phyloP scores from a whole-genome alignment of 2,113 vertebrate species.

The Aramus guarauna region DNA sequence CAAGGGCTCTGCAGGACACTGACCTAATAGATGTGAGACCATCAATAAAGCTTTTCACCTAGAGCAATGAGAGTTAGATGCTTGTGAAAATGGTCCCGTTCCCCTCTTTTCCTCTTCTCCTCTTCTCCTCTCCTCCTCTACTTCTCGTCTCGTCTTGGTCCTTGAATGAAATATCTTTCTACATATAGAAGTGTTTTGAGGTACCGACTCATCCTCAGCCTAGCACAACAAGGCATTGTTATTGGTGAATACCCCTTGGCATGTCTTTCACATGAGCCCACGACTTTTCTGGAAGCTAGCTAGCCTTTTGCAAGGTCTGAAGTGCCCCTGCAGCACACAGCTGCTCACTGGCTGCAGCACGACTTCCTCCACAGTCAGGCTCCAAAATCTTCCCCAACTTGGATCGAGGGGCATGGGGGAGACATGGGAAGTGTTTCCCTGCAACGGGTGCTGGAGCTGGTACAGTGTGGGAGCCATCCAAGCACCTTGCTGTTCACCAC shows the following conservation, averaged over 20 bases:
- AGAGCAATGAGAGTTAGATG: background rate
- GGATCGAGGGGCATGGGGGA: background rate
- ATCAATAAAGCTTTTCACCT: background rate
- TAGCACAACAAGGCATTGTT: background rate
- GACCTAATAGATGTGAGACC: background rate
- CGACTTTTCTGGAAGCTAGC: background rate
- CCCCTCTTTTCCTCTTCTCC: background rate
- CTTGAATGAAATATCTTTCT: background rate
- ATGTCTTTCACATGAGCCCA: background rate
- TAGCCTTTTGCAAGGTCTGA: background rate
- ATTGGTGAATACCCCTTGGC: background rate
- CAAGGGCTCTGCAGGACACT: background rate
- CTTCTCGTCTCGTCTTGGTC: background rate
- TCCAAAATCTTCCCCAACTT: background rate
- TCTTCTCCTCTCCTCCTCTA: no score
- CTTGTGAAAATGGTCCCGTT: background rate
- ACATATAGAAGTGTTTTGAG: background rate
- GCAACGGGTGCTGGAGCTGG: background rate
- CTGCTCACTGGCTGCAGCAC: background rate
- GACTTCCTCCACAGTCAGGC: background rate
- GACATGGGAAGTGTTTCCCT: background rate
- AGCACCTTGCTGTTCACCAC: background rate
- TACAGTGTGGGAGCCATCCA: accelerated
- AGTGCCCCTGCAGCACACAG: background rate
- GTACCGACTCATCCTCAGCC: background rate